phyloP scores from a whole-genome alignment of 2,113 vertebrate species.

The Caloenas nicobarica region DNA sequence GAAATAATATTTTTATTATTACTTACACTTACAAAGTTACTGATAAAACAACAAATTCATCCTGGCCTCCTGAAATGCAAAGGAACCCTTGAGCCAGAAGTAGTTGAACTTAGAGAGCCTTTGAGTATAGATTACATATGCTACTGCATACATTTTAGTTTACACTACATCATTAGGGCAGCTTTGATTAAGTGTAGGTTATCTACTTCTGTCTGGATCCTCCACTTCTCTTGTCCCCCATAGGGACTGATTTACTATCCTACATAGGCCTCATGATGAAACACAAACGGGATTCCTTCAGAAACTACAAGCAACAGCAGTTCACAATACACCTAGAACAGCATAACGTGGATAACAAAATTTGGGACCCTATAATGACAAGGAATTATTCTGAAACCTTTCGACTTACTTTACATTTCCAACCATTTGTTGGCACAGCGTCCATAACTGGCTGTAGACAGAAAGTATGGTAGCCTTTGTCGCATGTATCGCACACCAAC shows the following conservation, averaged over 20 bases:
- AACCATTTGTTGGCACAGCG: slow-evolving; percentile 83
- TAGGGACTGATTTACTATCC: background rate
- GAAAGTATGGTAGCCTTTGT: slow-evolving; percentile 95
- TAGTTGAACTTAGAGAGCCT: background rate
- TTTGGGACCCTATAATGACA: background rate
- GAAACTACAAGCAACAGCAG: background rate
- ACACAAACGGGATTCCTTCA: background rate
- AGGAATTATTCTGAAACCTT: background rate
- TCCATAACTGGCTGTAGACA: slow-evolving; percentile 93
- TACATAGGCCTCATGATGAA: background rate
- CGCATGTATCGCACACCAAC: slow-evolving; percentile 92
- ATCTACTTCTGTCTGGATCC: background rate
- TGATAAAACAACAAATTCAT: background rate
- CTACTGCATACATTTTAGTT: background rate
- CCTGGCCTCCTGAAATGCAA: background rate
- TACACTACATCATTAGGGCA: background rate
- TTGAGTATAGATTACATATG: background rate
- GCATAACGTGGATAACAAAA: background rate
- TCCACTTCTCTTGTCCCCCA: background rate
- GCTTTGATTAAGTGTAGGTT: background rate
- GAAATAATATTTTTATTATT: background rate
- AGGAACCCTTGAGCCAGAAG: background rate
- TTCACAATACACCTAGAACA: background rate
- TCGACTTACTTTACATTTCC: slow-evolving; percentile 94
- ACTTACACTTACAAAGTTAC: background rate